Evolutionary conservation across 2,113 vertebrate genomes (phyloP).

Genomic region (Prochilodus magdalenae): DNA sequence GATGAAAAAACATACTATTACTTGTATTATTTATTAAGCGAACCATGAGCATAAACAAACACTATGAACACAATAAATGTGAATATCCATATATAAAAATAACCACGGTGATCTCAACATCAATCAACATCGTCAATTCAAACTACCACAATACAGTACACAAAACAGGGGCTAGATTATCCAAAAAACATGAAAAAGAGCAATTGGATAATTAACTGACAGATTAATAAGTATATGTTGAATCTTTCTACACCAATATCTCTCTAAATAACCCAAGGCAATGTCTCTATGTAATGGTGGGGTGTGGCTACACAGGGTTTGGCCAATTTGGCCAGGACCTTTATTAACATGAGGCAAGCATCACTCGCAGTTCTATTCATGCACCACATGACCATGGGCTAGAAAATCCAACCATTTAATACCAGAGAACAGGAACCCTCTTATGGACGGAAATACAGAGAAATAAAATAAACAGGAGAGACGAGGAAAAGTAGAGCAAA

Average conservation of each 20-base stretch:
- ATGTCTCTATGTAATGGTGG: neutral
- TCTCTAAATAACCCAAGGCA: neutral
- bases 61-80: no score
- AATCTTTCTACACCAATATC: neutral
- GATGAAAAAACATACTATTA: no score
- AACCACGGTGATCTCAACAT: no score
- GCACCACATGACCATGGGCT: neutral
- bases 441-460: constrained; percentile 36
- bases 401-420: constrained; percentile 47
- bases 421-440: neutral
- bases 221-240: neutral
- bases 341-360: neutral
- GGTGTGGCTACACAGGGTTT: neutral
- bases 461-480: constrained; percentile 68
- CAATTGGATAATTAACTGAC: no score
- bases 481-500: constrained; percentile 64
- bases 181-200: no score
- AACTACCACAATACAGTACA: no score
- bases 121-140: no score
- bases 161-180: no score
- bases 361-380: neutral
- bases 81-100: no score
- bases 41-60: no score
- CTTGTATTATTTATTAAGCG: no score
- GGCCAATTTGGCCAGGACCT: neutral